Percentiles rank a stretch among this genome's conserved stretches.
These are phyloP conservation scores for Synanthedon andrenaeformis DNA, from an alignment of 2,888 invertebrate genomes.

Conservation along the genomic window DNA sequence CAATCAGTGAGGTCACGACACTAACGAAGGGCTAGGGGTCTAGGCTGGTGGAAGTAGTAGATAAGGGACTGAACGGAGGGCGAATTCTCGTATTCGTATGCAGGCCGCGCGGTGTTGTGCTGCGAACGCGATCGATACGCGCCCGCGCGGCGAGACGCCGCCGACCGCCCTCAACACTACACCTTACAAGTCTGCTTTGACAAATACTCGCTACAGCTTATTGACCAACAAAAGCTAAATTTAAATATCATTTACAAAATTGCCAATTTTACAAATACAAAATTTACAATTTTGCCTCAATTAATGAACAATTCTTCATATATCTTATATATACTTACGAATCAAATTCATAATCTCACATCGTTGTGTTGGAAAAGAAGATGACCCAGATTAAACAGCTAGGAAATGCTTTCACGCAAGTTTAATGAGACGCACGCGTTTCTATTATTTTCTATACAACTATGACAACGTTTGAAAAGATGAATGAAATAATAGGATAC, in stretches of 20 bases:
- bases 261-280: no score
- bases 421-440: no score
- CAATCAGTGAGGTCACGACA: slow-evolving; percentile 44
- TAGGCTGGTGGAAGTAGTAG: slow-evolving; percentile 48
- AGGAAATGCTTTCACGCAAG: no score
- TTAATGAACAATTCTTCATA: no score
- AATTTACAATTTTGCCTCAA: no score
- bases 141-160: slow-evolving; percentile 51
- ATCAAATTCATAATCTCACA: no score
- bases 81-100: slow-evolving; percentile 65
- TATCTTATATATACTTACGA: no score
- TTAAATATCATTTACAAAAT: slow-evolving; percentile 8
- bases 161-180: slow-evolving; percentile 32
- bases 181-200: slow-evolving; percentile 41
- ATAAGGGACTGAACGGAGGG: slow-evolving; percentile 45
- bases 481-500: no score
- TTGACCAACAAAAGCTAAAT: slow-evolving; percentile 15
- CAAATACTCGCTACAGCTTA: slow-evolving; percentile 39
- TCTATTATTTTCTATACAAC: no score
- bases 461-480: no score
- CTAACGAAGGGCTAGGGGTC: slow-evolving; percentile 46
- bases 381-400: no score
- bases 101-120: slow-evolving; percentile 51
- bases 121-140: slow-evolving; percentile 57
- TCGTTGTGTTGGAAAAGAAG: no score